Percentiles rank a stretch among this genome's conserved stretches.
These are phyloP conservation scores for Aplochiton taeniatus DNA, from an alignment of 2,797 vertebrate species.

Conservation along the genomic window DNA sequence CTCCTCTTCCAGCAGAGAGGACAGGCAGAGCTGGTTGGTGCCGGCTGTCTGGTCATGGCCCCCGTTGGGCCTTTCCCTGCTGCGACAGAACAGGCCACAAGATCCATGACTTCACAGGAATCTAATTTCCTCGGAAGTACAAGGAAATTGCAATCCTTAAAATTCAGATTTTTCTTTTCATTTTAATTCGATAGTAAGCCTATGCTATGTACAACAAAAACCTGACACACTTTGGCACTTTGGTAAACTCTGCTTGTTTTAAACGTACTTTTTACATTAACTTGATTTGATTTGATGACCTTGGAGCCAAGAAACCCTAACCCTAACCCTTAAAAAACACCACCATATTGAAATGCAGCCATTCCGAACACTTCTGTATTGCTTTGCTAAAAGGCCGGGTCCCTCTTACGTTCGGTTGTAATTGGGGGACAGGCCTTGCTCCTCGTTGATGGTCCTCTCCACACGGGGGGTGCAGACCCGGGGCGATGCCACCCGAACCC, in stretches of 20 bases:
- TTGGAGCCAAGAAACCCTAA: too few species aligned
- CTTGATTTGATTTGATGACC: too few species aligned
- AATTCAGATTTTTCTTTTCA: not conserved
- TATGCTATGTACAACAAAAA: too few species aligned
- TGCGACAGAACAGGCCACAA: constrained; percentile 22
- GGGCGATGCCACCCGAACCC: constrained; percentile 85
- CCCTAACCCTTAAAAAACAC: too few species aligned
- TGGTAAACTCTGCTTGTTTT: too few species aligned
- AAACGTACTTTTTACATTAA: too few species aligned
- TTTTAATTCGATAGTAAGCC: too few species aligned
- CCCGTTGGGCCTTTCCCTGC: constrained; percentile 74
- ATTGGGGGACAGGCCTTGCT: constrained; percentile 72
- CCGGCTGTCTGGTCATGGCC: constrained; percentile 63
- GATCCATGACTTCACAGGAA: constrained; percentile 8
- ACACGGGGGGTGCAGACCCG: constrained; percentile 86
- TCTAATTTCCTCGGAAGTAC: too few species aligned
- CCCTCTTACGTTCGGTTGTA: constrained; percentile 77
- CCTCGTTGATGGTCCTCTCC: constrained; percentile 80
- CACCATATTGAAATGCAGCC: too few species aligned
- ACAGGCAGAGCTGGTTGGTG: constrained; percentile 76
- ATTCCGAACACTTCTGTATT: too few species aligned
- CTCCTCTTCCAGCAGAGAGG: constrained; percentile 81
- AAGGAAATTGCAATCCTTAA: not conserved
- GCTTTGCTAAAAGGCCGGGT: not conserved
- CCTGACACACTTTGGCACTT: too few species aligned